phyloP scores from a whole-genome alignment of 1,140 invertebrate species.

The Aporrectodea caliginosa region DNA sequence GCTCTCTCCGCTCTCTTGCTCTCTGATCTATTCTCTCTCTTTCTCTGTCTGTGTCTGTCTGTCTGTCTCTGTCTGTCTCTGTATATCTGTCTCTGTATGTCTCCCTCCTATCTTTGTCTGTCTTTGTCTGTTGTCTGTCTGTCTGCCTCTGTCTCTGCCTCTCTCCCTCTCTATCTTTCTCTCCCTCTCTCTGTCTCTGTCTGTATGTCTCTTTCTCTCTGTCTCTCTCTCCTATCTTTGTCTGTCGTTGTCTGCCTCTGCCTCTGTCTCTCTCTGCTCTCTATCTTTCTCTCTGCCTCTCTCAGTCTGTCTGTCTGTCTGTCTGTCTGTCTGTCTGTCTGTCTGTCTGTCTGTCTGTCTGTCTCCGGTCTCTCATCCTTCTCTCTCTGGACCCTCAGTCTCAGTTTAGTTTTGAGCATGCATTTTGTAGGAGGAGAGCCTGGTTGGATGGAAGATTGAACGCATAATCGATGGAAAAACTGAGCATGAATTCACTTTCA shows the following conservation, averaged over 20 bases:
- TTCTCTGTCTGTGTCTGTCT: neutral
- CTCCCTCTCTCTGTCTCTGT: conserved; percentile 11
- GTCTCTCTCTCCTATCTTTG: neutral
- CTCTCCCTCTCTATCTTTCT: conserved; percentile 5
- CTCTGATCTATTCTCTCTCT: conserved; percentile 11
- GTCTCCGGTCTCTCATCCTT: neutral
- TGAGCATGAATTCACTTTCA: conserved; percentile 7
- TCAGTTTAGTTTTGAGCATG: neutral
- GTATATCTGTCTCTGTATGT: neutral
- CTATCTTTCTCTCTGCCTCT: conserved; percentile 6
- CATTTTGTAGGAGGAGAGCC: neutral
- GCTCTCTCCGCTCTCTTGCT: neutral
- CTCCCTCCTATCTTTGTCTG: no score
- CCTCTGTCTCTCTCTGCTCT: conserved; percentile 12
- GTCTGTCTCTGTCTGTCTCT: no score
- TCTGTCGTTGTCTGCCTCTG: neutral
- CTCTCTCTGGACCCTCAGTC: neutral
- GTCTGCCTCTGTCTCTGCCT: neutral
- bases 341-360: neutral
- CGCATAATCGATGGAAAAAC: conserved; percentile 41
- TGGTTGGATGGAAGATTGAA: conserved; percentile 44
- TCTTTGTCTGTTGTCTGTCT: neutral
- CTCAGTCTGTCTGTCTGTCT: conserved; percentile 5
- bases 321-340: neutral
- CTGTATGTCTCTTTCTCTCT: no score